phyloP scores from a whole-genome alignment of 2,888 invertebrate species.

The Crossocerus cetratus region DNA sequence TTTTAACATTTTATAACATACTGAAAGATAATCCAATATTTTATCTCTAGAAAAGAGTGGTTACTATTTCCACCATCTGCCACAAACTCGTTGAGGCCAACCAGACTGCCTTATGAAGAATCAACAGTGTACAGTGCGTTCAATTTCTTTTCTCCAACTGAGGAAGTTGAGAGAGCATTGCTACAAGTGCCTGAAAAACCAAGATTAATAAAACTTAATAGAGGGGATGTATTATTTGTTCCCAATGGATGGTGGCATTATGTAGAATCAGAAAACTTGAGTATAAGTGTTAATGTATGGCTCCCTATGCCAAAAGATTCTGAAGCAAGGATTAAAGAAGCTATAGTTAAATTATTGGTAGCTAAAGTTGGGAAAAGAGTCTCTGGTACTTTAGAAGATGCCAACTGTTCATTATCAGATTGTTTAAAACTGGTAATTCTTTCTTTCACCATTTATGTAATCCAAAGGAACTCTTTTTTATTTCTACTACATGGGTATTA shows the following conservation, averaged over 20 bases:
- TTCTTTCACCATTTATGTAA: slow-evolving; percentile 8
- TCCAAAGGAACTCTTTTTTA: background rate
- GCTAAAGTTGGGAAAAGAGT: slow-evolving; percentile 63
- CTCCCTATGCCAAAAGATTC: slow-evolving; percentile 83
- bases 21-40: background rate
- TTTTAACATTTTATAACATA: too few species aligned
- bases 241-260: slow-evolving; percentile 99
- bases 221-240: slow-evolving; percentile 92
- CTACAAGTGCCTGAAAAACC: slow-evolving; percentile 75
- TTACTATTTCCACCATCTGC: slow-evolving; percentile 91
- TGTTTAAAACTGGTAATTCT: slow-evolving; percentile 63
- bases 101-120: slow-evolving; percentile 96
- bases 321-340: slow-evolving; percentile 68
- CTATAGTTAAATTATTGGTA: slow-evolving; percentile 70
- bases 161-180: slow-evolving; percentile 78
- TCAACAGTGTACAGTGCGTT: slow-evolving; percentile 94
- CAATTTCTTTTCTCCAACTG: slow-evolving; percentile 85
- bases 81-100: slow-evolving; percentile 83
- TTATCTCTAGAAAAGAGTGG: slow-evolving; percentile 87
- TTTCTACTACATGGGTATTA: slow-evolving; percentile 1
- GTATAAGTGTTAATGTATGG: slow-evolving; percentile 85
- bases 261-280: slow-evolving; percentile 83
- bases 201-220: slow-evolving; percentile 83
- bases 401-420: slow-evolving; percentile 47
- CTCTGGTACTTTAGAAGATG: slow-evolving; percentile 47